A percentile compares a stretch with the other conserved stretches of the same genome.
Conservation (phyloP, 2,888 invertebrate genomes). For the Apoda limacodes region DNA sequence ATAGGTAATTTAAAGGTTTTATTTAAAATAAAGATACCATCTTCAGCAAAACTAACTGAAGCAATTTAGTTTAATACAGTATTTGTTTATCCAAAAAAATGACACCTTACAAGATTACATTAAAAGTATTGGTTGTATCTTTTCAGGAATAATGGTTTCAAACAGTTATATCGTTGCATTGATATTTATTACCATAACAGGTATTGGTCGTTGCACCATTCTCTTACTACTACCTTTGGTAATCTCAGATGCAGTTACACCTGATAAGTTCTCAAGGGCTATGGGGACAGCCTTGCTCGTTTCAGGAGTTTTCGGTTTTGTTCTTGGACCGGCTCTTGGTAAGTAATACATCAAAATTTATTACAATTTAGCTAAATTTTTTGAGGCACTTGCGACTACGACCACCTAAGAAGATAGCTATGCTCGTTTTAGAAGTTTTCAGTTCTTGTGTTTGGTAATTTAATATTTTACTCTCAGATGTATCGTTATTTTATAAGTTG, state of each 20-base stretch:
- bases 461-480: no score
- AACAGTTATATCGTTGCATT: slow-evolving; percentile 2
- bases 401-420: no score
- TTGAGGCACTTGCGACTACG: no score
- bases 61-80: no score
- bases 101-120: no score
- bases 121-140: not conserved
- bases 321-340: slow-evolving; percentile 60
- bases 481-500: no score
- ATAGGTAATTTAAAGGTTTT: no score
- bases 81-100: no score
- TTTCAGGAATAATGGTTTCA: slow-evolving; percentile 9
- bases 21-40: no score
- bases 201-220: slow-evolving; percentile 56
- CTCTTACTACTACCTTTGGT: slow-evolving; percentile 56
- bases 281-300: slow-evolving; percentile 62
- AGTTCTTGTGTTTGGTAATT: no score
- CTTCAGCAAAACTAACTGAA: no score
- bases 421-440: no score
- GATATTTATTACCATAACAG: slow-evolving; percentile 33
- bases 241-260: slow-evolving; percentile 53
- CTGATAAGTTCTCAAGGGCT: slow-evolving; percentile 58
- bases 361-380: not conserved
- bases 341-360: slow-evolving; percentile 18
- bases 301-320: slow-evolving; percentile 47